phyloP scores from a whole-genome alignment of 2,888 invertebrate genomes.

The Stenurella melanura region DNA sequence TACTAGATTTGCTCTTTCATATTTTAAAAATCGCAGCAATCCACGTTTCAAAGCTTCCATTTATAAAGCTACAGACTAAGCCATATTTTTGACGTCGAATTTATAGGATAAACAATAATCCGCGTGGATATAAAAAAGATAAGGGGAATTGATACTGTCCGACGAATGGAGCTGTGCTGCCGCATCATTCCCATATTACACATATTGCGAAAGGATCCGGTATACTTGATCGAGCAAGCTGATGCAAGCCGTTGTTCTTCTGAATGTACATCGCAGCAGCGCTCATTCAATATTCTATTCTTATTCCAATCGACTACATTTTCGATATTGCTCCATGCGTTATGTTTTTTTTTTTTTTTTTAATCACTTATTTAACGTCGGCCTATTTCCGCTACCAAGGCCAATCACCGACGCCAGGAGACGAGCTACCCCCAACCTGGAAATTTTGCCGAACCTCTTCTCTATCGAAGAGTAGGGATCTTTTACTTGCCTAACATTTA shows the following conservation, averaged over 20 bases:
- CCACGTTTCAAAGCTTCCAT: slow-evolving; percentile 9
- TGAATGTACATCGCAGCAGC: slow-evolving; percentile 30
- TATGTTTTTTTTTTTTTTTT: slow-evolving; percentile 65
- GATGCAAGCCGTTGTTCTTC: slow-evolving; percentile 36
- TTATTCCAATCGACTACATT: slow-evolving; percentile 68
- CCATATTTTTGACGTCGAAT: slow-evolving; percentile 28
- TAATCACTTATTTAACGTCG: no score
- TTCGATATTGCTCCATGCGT: slow-evolving; percentile 67
- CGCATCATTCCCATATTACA: slow-evolving; percentile 49
- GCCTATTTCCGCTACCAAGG: no score
- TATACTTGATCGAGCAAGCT: slow-evolving; percentile 42
- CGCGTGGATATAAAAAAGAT: slow-evolving; percentile 35
- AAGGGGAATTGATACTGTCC: slow-evolving; percentile 38
- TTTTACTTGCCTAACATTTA: no score
- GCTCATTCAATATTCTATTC: slow-evolving; percentile 67
- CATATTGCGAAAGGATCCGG: slow-evolving; percentile 46
- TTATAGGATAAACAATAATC: slow-evolving; percentile 32
- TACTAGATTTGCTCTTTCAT: neutral
- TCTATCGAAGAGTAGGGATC: no score
- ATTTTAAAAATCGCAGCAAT: slow-evolving; percentile 4
- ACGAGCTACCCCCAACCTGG: no score
- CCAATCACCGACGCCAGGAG: no score
- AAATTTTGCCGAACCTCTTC: no score
- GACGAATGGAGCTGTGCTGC: slow-evolving; percentile 22
- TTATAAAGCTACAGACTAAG: slow-evolving; percentile 29